A percentile compares a stretch with the other conserved stretches of the same genome.
Evolutionary conservation across 2,797 vertebrate genomes (phyloP).

Genomic region (Pampus argenteus): DNA sequence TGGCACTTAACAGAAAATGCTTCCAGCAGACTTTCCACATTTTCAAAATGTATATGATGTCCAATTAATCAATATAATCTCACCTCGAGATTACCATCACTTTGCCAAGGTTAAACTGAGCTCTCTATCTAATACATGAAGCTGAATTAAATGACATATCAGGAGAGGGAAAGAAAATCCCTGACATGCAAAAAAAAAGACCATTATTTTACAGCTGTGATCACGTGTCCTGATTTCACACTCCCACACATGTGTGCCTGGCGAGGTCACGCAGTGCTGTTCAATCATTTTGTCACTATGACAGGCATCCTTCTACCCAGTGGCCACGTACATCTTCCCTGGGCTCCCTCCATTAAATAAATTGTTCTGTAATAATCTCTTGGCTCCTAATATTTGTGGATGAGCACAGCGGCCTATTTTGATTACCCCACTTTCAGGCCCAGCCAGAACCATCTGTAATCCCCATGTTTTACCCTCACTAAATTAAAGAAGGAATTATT

Average conservation of each 20-base stretch:
- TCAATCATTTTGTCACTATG: slow-evolving; percentile 78
- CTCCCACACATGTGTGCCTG: slow-evolving; percentile 63
- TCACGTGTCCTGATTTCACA: slow-evolving; percentile 67
- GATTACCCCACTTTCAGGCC: slow-evolving; percentile 85
- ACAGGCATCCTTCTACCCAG: slow-evolving; percentile 73
- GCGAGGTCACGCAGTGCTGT: slow-evolving; percentile 69
- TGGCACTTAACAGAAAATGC: slow-evolving; percentile 52
- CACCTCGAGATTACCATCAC: slow-evolving; percentile 66
- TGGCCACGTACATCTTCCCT: slow-evolving; percentile 67
- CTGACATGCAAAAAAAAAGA: slow-evolving; percentile 25
- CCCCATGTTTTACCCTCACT: slow-evolving; percentile 80
- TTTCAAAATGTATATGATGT: slow-evolving; percentile 77
- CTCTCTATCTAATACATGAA: slow-evolving; percentile 52
- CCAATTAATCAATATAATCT: slow-evolving; percentile 76
- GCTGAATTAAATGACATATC: slow-evolving; percentile 57
- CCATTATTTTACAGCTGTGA: slow-evolving; percentile 44
- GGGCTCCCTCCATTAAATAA: slow-evolving; percentile 88
- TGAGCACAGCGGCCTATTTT: slow-evolving; percentile 82
- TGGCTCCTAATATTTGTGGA: slow-evolving; percentile 83
- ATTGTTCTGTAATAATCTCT: slow-evolving; percentile 89
- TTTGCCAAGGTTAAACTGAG: slow-evolving; percentile 72
- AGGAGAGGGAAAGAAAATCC: neutral
- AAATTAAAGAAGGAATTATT: slow-evolving; percentile 80
- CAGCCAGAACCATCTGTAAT: slow-evolving; percentile 80
- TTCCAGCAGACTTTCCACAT: slow-evolving; percentile 63